These are phyloP conservation scores for Numida meleagris DNA, from an alignment of 2,113 vertebrate species.

Conservation along the genomic window DNA sequence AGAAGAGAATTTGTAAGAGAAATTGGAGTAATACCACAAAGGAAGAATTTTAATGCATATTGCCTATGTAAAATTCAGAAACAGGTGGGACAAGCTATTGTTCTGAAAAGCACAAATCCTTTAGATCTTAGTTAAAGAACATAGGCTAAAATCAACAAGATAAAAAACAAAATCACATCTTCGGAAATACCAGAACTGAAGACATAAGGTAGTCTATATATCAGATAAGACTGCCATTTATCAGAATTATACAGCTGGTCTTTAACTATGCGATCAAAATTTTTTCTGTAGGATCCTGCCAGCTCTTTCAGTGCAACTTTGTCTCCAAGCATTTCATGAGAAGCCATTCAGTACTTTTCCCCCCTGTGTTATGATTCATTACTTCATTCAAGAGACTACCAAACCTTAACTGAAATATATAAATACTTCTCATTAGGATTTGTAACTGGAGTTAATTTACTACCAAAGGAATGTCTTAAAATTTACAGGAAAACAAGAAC, in stretches of 20 bases:
- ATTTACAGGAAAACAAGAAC: neutral
- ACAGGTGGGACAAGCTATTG: neutral
- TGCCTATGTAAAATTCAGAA: neutral
- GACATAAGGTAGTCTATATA: neutral
- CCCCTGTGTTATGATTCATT: neutral
- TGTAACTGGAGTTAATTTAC: neutral
- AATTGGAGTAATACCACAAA: neutral
- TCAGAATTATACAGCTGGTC: too few species aligned
- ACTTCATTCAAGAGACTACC: neutral
- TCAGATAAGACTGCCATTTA: neutral
- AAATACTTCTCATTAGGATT: neutral
- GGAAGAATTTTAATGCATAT: neutral
- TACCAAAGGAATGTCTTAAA: neutral
- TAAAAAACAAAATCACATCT: neutral
- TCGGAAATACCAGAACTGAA: neutral
- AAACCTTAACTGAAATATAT: neutral
- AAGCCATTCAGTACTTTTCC: neutral
- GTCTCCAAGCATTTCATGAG: neutral
- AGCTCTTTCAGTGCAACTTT: neutral
- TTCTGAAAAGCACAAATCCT: neutral
- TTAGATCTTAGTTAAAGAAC: neutral
- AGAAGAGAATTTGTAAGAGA: neutral
- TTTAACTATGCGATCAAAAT: neutral
- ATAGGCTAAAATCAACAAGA: neutral
- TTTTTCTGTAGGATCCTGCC: neutral